Evolutionary conservation across 2,888 invertebrate species (phyloP).

Genomic region (Julus scanicus): DNA sequence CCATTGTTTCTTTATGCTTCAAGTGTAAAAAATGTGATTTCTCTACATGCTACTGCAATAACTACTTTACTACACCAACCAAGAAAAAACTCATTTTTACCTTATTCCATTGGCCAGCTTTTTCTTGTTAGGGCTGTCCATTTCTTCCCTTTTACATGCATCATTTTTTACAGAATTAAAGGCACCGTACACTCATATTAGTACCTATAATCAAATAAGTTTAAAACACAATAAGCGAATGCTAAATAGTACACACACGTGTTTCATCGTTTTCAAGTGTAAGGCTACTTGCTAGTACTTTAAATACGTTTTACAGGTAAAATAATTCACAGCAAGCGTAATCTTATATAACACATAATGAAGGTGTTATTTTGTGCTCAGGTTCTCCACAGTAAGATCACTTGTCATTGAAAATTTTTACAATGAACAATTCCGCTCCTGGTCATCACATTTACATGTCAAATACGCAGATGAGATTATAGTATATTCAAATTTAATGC

Average conservation of each 20-base stretch:
- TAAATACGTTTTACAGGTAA: neutral
- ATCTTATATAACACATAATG: neutral
- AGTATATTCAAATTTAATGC: neutral
- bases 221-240: neutral
- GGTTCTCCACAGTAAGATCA: neutral
- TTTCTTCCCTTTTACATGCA: conserved; percentile 19
- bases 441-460: neutral
- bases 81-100: neutral
- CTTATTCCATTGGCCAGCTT: conserved; percentile 27
- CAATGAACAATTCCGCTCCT: neutral
- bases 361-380: neutral
- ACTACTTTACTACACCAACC: neutral
- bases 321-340: neutral
- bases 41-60: no score
- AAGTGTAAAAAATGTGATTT: no score
- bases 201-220: conserved; percentile 26
- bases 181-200: conserved; percentile 10
- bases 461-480: neutral
- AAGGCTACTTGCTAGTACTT: neutral
- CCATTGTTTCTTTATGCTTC: no score
- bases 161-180: conserved; percentile 30
- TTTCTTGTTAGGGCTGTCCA: conserved; percentile 33
- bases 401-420: neutral
- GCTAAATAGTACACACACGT: neutral
- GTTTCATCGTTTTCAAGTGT: neutral